A percentile compares a stretch with the other conserved stretches of the same genome.
phyloP scores from a whole-genome alignment of 2,113 vertebrate genomes.

The Coturnix japonica region DNA sequence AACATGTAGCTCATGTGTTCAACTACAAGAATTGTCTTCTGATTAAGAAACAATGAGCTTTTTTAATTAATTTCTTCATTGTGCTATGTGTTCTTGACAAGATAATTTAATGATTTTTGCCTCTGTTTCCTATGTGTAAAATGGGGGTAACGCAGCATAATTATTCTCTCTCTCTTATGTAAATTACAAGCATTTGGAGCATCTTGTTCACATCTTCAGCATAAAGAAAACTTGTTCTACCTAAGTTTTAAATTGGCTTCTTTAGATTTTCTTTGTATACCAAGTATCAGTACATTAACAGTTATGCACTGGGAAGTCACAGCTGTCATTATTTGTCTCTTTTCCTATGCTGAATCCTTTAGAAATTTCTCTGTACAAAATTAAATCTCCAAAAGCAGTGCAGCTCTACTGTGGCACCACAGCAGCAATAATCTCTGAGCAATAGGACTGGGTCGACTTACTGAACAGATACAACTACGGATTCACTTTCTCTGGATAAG shows the following conservation, averaged over 20 bases:
- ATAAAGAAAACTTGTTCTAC: neutral
- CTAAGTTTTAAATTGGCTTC: neutral
- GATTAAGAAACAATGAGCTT: neutral
- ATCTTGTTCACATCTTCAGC: neutral
- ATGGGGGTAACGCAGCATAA: neutral
- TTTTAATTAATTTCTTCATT: neutral
- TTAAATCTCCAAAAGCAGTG: neutral
- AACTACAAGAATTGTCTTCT: neutral
- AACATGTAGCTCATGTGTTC: neutral
- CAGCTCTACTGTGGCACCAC: neutral
- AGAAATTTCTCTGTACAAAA: neutral
- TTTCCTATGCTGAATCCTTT: neutral
- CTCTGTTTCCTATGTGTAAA: neutral
- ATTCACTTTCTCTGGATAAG: constrained; percentile 80
- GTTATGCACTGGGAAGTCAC: neutral
- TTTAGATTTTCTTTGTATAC: neutral
- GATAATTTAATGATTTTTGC: neutral
- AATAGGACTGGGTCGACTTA: constrained; percentile 60
- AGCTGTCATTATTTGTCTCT: neutral
- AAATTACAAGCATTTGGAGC: neutral
- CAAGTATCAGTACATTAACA: neutral
- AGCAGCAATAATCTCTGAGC: neutral
- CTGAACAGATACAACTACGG: constrained; percentile 86
- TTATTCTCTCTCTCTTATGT: neutral
- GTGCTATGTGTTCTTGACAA: neutral